A percentile compares a stretch with the other conserved stretches of the same genome.
Evolutionary conservation across 2,113 vertebrate genomes (phyloP).

Genomic region (Falcunculus frontatus): DNA sequence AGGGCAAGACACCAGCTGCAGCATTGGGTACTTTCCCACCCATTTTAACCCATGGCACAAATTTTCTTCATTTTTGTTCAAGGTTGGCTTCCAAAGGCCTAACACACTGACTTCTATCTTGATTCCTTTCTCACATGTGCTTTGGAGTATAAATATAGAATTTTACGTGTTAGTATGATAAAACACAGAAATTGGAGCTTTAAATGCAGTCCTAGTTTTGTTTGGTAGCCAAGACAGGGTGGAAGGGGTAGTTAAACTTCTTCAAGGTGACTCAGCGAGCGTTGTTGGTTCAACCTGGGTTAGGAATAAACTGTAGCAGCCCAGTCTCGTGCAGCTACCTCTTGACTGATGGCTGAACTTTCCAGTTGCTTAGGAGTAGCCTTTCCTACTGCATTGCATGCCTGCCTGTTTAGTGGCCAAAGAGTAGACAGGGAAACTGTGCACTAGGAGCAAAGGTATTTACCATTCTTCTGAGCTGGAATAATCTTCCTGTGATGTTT

Average conservation of each 20-base stretch:
- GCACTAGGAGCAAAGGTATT: neutral
- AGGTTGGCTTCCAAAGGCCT: neutral
- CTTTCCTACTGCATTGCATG: neutral
- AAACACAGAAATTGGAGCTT: neutral
- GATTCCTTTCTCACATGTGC: neutral
- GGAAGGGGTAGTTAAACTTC: neutral
- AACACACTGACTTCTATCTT: neutral
- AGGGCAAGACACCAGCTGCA: neutral
- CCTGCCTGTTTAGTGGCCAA: neutral
- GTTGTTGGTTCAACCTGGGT: neutral
- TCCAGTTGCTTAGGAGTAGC: neutral
- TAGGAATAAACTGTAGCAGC: neutral
- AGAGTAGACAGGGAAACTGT: neutral
- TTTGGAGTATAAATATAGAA: neutral
- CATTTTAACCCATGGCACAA: neutral
- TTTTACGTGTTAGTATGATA: neutral
- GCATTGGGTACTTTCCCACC: neutral
- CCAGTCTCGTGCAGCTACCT: neutral
- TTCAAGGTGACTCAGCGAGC: neutral
- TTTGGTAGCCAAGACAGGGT: neutral
- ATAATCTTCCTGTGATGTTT: neutral
- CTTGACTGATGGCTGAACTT: neutral
- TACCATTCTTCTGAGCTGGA: neutral
- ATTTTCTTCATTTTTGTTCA: neutral
- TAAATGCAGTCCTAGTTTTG: neutral